Conservation (phyloP, 2,797 vertebrate genomes). For the Tenualosa thibaudeaui region DNA sequence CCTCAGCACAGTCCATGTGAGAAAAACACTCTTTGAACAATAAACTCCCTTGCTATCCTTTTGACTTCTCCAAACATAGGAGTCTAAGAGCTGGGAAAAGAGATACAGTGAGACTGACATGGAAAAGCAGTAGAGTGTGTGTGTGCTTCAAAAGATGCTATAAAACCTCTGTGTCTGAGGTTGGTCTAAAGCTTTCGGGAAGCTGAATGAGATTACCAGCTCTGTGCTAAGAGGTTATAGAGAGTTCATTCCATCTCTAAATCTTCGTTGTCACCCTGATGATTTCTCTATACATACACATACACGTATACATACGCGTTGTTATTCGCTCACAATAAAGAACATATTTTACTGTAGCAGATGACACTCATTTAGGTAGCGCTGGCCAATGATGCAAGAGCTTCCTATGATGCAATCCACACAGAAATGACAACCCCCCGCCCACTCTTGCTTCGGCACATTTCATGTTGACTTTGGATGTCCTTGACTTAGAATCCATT, state of each 20-base stretch:
- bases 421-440: neutral
- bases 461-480: slow-evolving; percentile 51
- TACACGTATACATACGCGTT: too few relatives aligned
- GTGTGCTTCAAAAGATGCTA: slow-evolving; percentile 47
- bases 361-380: slow-evolving; percentile 29
- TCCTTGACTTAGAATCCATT: slow-evolving; percentile 36
- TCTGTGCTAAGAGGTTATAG: slow-evolving; percentile 44
- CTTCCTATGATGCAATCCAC: neutral
- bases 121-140: neutral
- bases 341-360: slow-evolving; percentile 39
- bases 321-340: slow-evolving; percentile 46
- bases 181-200: slow-evolving; percentile 43
- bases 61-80: neutral
- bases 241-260: slow-evolving; percentile 54
- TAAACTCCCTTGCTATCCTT: slow-evolving; percentile 50
- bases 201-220: slow-evolving; percentile 53
- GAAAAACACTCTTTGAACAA: slow-evolving; percentile 57
- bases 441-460: slow-evolving; percentile 22
- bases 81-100: slow-evolving; percentile 37
- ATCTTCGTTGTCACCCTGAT: slow-evolving; percentile 41
- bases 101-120: slow-evolving; percentile 29
- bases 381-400: neutral
- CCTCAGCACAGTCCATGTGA: slow-evolving; percentile 52
- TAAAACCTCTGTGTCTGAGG: slow-evolving; percentile 48
- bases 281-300: slow-evolving; percentile 35